Base-by-base conservation (phyloP, 2,113 vertebrate genomes). In the Poecile atricapillus region DNA sequence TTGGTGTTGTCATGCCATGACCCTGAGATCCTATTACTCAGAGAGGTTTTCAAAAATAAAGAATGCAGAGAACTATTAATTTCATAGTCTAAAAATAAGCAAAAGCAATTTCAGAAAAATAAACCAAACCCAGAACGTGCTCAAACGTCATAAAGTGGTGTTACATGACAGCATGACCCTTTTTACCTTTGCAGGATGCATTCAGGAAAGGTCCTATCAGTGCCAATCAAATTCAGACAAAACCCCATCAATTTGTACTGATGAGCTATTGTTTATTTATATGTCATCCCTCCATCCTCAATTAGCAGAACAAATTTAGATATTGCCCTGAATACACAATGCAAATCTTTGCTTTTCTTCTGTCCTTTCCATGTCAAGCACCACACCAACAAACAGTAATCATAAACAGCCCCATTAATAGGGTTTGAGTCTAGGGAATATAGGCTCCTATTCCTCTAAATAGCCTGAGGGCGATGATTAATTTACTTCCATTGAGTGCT, bases 261-360 rank as follows among this genome's bases (percentile, higher is more conserved):
- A 68, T 84, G 87, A 89, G 69, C 52, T 92, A 39, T 56, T 82
- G 53, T 87, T 93, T 88, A 53, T 93, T 95, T 84, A 27, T 77
- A 52, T 65, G 65, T 15, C 49, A 78, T 31, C n/a, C 11, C 15
- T 76, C 30, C 18, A 28, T 62, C 39, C 84, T 65, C 55, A 88
- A 92, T 86, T 70, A 92, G 53, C 58, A 82, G 77, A 56, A 78
- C 19, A 0, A 91, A 63, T 89, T 62, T 78, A 60, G 53, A 75
- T 46, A 41, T 62, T 76, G 71, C 63, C 44, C 77, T 3, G 0
- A 84, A 35, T 62, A 82, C 27, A 65, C 76, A 71, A n/a, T 75
- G 35, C 39, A 86, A 81, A 83, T 58, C 71, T 87, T 87, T 56
- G 33, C 62, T 92, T 78, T 87, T 76, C 64, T 65, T 60, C 56